These are phyloP conservation scores for Hoplias malabaricus DNA, from an alignment of 2,113 vertebrate species.

Conservation along the genomic window DNA sequence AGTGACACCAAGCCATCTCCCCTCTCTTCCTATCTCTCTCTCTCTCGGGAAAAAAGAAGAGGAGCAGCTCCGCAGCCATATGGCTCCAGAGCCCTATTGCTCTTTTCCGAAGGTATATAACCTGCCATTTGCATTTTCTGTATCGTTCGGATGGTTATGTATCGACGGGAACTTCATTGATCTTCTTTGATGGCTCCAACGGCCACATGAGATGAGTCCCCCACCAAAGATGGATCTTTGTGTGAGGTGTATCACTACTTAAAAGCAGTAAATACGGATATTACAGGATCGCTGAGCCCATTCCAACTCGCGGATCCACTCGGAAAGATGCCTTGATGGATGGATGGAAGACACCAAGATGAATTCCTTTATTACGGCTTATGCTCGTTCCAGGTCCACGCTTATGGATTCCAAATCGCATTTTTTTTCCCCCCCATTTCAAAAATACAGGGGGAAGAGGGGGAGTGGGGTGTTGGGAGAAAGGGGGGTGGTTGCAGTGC, in stretches of 20 bases:
- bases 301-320: constrained; percentile 50
- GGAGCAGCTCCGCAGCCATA: too few relatives aligned
- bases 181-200: constrained; percentile 70
- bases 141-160: constrained; percentile 36
- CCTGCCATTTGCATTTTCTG: constrained; percentile 78
- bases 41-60: constrained; percentile 91
- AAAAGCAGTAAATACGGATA: constrained; percentile 51
- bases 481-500: constrained; percentile 13
- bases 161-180: constrained; percentile 49
- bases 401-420: constrained; percentile 75
- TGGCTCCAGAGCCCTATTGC: constrained; percentile 94
- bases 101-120: constrained; percentile 78
- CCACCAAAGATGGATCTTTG: constrained; percentile 71
- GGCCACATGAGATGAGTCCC: constrained; percentile 64
- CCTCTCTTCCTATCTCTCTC: too few relatives aligned
- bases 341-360: constrained; percentile 70
- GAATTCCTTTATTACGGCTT: constrained; percentile 74
- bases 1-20: constrained; percentile 99
- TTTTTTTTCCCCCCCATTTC: too few relatives aligned
- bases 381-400: constrained; percentile 69
- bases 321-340: constrained; percentile 70
- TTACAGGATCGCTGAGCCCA: constrained; percentile 40
- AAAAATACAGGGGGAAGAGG: constrained; percentile 59
- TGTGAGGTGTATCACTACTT: constrained; percentile 58
- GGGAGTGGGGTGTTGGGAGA: constrained; percentile 17